Base-by-base conservation (phyloP, 2,797 vertebrate species). In the Knipowitschia caucasica region DNA sequence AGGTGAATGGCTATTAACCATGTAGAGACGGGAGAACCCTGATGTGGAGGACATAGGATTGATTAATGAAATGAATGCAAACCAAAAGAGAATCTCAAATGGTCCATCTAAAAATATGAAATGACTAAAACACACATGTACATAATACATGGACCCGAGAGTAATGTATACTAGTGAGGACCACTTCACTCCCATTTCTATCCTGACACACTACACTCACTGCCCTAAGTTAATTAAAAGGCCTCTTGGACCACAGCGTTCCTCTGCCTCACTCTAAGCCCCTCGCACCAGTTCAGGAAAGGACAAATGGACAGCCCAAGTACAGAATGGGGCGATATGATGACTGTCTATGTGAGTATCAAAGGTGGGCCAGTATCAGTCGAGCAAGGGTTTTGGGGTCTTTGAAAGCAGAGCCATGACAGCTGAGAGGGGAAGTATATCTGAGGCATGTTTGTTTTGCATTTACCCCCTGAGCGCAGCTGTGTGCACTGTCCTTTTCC, bases 391-490 rank as follows among this genome's bases (percentile, higher is more conserved):
- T 38, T 49, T 64, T 31, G 21, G 62, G 7, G 53, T 72, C 82
- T 88, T 86, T 90, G 89, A 90, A 92, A 89, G 88, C 81, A 80
- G 87, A 92, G 82, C 86, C 88, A 80, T 86, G 88, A 89, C 90
- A 91, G 91, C 91, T 91, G 89, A 90, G 77, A 78, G 78, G 82
- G 80, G 80, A 88, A 89, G 87, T 86, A 87, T 91, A 84, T 86
- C 84, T 83, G 63, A 89, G 85, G 86, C 85, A 85, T 92, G 90
- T 92, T 91, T 91, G 88, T 91, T 91, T 91, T 91, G 83, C 87
- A 89, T 91, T 89, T 87, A 87, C 81, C 85, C 82, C 83, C 79
- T 45, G 63, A 81, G 74, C 58, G 75, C 89, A 91, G 90, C 88
- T 91, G 89, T 86, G 84, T 88, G 87, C 85, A 84, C 82, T 83